Base-by-base conservation (phyloP, 2,797 vertebrate species). In the Coregonus sp. region DNA sequence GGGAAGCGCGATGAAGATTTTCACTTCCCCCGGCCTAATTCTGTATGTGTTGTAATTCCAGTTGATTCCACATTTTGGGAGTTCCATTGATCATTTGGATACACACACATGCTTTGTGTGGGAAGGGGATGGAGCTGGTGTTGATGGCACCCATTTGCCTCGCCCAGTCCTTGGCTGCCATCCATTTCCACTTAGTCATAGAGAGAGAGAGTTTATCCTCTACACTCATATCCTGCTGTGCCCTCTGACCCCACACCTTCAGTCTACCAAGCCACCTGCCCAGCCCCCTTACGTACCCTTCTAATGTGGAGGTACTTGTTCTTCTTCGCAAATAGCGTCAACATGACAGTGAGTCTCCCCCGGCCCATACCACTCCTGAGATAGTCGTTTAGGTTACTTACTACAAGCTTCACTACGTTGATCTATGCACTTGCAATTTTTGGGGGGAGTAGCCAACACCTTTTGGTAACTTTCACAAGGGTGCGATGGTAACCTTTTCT, bases 121-220 rank as follows among this genome's bases (percentile, higher is more conserved):
- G 18, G 9, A 3, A 4, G 15, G 61, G 83, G 18, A 56, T 20
- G 18, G 6, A 15, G 25, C 40, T 5, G 75, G 15, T 73, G 76
- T 73, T 79, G 37, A 81, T 80, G 72, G 76, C 86, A 74, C 69
- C 61, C 40, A 73, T 82, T 86, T 80, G 61, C 81, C 70, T 84
- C 51, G 2, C 81, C 84, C 80, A 71, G 78, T 81, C 61, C 83
- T 80, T 88, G 83, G 83, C 83, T 78, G 56, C 68, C 73, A 61
- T 84, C 86, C 78, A 81, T 82, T 83, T 81, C 68, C 61, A 67
- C 86, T 88, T 88, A 78, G 83, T 88, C 81, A 85, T 68, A 20
- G 74, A 85, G 75, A 20, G 74, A 85, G 75, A 83, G 85, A 83
- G 11, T 88, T 88, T 72, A 77, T 84, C 52, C 59, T 78, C 14